phyloP scores from a whole-genome alignment of 2,888 invertebrate species.

The Lypha dubia region DNA sequence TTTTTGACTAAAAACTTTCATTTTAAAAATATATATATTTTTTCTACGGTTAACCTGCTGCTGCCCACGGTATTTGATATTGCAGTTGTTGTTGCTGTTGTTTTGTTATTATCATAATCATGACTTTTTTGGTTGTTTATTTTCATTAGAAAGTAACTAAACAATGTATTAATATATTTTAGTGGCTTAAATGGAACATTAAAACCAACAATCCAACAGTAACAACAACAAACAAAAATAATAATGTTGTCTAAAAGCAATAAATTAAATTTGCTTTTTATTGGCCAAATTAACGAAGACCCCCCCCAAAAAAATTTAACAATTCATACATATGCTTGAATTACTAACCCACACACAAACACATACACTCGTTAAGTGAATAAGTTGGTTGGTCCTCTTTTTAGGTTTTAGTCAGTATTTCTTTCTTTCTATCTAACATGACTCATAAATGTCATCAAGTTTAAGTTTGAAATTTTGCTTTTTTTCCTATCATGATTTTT shows the following conservation, averaged over 20 bases:
- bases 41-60: constrained; percentile 29
- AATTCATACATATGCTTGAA: constrained; percentile 2
- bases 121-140: constrained; percentile 48
- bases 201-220: constrained; percentile 5
- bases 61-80: constrained; percentile 31
- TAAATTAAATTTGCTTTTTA: constrained; percentile 47
- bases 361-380: no score
- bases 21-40: constrained; percentile 8
- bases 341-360: no score
- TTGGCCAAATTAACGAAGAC: constrained; percentile 55
- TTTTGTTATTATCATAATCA: constrained; percentile 44
- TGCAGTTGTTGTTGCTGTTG: constrained; percentile 16
- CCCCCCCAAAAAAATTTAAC: constrained; percentile 36
- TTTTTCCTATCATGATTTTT: background rate
- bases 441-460: constrained; percentile 71
- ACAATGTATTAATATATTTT: constrained; percentile 66
- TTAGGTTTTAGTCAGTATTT: background rate
- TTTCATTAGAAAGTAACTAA: constrained; percentile 56
- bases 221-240: background rate
- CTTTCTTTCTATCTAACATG: constrained; percentile 29
- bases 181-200: constrained; percentile 50
- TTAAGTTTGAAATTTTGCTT: constrained; percentile 65
- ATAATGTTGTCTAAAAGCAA: constrained; percentile 45
- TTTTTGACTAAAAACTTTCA: constrained; percentile 31
- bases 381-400: constrained; percentile 19